Conservation (phyloP, 2,797 vertebrate species). For the Lepilemur septentrionalis region DNA sequence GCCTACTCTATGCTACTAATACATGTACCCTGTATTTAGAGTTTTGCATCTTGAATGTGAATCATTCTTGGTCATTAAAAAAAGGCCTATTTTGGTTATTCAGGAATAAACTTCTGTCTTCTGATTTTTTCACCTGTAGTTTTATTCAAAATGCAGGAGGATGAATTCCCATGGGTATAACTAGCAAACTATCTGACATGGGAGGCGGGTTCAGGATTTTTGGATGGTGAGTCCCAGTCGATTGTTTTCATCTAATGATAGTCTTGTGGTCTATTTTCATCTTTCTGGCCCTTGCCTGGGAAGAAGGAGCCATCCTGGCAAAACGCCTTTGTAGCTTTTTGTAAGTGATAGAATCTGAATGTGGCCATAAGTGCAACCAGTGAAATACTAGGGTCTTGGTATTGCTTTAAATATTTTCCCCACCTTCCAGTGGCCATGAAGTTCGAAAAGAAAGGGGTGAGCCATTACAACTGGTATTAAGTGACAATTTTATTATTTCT, state of each 20-base stretch:
- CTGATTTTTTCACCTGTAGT: not conserved
- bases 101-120: not conserved
- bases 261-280: constrained; percentile 24
- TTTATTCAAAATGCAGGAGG: not conserved
- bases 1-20: not conserved
- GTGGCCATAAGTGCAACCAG: not conserved
- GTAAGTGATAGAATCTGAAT: not conserved
- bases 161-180: not conserved
- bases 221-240: not conserved
- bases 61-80: not conserved
- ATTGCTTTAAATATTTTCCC: not conserved
- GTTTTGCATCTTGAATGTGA: not conserved
- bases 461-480: not conserved
- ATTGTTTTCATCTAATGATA: constrained; percentile 56
- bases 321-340: constrained; percentile 24
- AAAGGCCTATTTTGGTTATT: not conserved
- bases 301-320: constrained; percentile 23
- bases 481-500: not conserved
- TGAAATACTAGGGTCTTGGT: not conserved
- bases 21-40: not conserved
- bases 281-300: not conserved
- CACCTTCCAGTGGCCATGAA: not conserved
- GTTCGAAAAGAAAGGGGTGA: not conserved
- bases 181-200: not conserved
- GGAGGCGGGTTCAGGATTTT: not conserved